A percentile compares a stretch with the other conserved stretches of the same genome.
These are phyloP conservation scores for Drosophila helvetica DNA, from an alignment of 2,888 invertebrate species.

Conservation along the genomic window DNA sequence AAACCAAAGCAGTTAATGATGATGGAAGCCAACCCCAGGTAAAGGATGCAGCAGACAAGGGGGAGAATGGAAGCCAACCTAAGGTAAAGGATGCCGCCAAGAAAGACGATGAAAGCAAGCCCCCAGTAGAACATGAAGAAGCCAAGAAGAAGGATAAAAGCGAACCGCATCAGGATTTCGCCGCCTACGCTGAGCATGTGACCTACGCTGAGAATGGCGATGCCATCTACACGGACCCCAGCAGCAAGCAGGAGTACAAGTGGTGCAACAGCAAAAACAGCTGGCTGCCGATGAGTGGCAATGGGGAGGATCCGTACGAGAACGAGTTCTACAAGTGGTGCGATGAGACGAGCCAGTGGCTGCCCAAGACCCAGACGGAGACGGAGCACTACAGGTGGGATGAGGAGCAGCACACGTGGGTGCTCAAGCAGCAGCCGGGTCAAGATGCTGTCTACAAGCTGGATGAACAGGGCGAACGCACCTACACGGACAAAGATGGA, in stretches of 20 bases:
- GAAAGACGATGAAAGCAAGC: not conserved
- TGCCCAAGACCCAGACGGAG: slow-evolving; percentile 81
- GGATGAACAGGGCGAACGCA: slow-evolving; percentile 91
- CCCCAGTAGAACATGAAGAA: slow-evolving; percentile 13
- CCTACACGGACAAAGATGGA: slow-evolving; percentile 94
- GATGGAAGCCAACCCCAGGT: not conserved
- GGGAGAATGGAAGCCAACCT: slow-evolving; percentile 14
- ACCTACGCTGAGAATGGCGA: slow-evolving; percentile 88
- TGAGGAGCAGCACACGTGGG: slow-evolving; percentile 87
- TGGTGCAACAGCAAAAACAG: slow-evolving; percentile 86
- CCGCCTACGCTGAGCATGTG: slow-evolving; percentile 86
- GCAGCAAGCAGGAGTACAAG: slow-evolving; percentile 87
- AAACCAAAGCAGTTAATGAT: not conserved
- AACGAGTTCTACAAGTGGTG: slow-evolving; percentile 83
- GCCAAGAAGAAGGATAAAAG: slow-evolving; percentile 23
- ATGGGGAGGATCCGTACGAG: slow-evolving; percentile 83
- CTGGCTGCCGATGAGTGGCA: slow-evolving; percentile 83
- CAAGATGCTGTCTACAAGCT: slow-evolving; percentile 86
- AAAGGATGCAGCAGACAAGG: not conserved
- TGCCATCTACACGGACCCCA: slow-evolving; percentile 91
- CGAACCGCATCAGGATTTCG: slow-evolving; percentile 59
- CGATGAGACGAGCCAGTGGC: slow-evolving; percentile 85
- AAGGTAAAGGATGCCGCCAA: not conserved
- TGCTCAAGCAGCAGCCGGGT: slow-evolving; percentile 68
- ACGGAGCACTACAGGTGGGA: slow-evolving; percentile 86